Evolutionary conservation across 1,140 invertebrate genomes (phyloP), one percentile per base, ranked within the genome.

Genomic region (Capitella teleta): DNA sequence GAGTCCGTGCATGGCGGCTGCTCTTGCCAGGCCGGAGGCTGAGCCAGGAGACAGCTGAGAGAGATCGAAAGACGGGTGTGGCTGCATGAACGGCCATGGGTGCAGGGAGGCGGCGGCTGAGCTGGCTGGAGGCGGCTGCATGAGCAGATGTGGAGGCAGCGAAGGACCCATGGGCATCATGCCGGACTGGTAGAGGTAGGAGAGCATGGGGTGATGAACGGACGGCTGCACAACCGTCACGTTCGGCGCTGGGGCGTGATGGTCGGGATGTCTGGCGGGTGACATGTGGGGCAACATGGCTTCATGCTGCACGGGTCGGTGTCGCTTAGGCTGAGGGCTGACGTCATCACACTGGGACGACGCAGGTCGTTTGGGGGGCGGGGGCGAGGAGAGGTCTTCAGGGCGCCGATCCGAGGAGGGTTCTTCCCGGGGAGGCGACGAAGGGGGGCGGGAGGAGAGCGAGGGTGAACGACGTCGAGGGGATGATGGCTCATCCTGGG

Each of bases 181-280:
- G 14, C 55, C 56, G 28, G 56, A 52, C 12, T 61, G 61, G 55
- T 65, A 62, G 18, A 65, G 58, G 36, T 62, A 65, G 5, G 63
- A 58, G 46, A 63, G 62, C 61, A 65, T 65, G 12, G 63, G 60
- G 34, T 34, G 47, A 14, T 54, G 58, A 14, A 57, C 25, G 12
- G 63, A 59, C 19, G 63, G 63, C 28, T 66, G 63, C 16, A 66
- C 54, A 19, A 66, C 58, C 8, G 62, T 66, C 2, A 66, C 63
- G 45, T 66, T 66, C 34, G 63, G 63, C 12, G 63, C 38, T 40
- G 38, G 8, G 38, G 4, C 38, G 10, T 34, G 32, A 16, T 10
- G 32, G 32, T n/a, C n/a, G n/a, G n/a, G n/a, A n/a, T n/a, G n/a
- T n/a, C n/a, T n/a, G n/a, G n/a, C n/a, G n/a, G n/a, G n/a, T n/a